Conservation (phyloP, 2,113 vertebrate genomes). For the Petaurus breviceps region DNA sequence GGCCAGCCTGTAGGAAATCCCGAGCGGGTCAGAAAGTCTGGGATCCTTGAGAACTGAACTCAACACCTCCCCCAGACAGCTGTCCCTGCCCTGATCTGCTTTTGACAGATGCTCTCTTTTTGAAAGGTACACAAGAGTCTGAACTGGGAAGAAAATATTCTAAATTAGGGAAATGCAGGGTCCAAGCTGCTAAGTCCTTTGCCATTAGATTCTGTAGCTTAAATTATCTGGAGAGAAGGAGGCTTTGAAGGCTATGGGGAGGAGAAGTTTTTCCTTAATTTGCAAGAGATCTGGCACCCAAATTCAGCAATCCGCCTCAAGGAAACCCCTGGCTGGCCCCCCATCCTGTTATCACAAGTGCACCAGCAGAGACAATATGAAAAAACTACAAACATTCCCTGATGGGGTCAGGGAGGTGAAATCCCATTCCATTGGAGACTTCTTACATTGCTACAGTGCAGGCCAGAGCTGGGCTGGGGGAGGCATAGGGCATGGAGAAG, state of each 20-base stretch:
- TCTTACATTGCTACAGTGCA: background rate
- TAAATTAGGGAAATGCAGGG: slow-evolving; percentile 10
- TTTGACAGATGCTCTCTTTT: background rate
- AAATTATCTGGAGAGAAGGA: slow-evolving; percentile 16
- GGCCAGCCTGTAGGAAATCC: background rate
- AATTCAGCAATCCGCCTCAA: slow-evolving; percentile 34
- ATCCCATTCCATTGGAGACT: background rate
- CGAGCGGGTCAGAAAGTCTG: fast-evolving
- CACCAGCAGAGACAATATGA: slow-evolving; percentile 38
- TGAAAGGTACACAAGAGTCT: background rate
- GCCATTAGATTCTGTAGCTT: slow-evolving; percentile 54
- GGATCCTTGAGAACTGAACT: background rate
- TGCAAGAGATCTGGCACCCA: slow-evolving; percentile 8
- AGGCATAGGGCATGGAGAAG: background rate
- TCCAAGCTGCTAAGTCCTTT: slow-evolving; percentile 49
- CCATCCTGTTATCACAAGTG: slow-evolving; percentile 45
- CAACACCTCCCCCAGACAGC: background rate
- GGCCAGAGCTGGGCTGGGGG: background rate
- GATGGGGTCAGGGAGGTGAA: slow-evolving; percentile 33
- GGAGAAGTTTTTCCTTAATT: slow-evolving; percentile 12
- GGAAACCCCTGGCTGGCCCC: slow-evolving; percentile 49
- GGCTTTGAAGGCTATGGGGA: background rate
- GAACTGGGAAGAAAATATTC: slow-evolving; percentile 3
- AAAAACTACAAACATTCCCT: slow-evolving; percentile 20
- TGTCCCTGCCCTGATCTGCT: background rate